Conservation (phyloP, 1,140 invertebrate species). For the Archivesica marissinica region DNA sequence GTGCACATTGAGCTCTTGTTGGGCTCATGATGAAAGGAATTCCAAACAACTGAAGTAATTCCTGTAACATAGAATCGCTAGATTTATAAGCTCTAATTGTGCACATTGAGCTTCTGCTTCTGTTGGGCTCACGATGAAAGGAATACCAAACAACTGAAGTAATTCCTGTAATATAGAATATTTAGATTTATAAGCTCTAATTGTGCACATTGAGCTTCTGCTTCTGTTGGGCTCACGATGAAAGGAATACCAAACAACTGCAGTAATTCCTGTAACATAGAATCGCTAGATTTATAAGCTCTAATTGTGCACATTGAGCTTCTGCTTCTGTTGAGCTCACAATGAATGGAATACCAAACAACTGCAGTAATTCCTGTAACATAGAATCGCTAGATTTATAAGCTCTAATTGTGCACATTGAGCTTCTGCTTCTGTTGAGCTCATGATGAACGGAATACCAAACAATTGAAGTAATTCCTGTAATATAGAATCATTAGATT, state of each 20-base stretch:
- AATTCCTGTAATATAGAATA: too few species aligned
- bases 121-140: too few species aligned
- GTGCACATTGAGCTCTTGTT: too few species aligned
- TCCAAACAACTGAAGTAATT: too few species aligned
- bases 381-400: neutral
- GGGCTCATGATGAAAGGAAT: too few species aligned
- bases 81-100: too few species aligned
- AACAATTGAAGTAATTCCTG: conserved; percentile 94
- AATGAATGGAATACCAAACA: conserved; percentile 82
- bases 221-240: conserved; percentile 97
- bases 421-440: conserved; percentile 99
- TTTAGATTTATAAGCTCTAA: conserved; percentile 79
- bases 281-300: conserved; percentile 64
- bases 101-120: too few species aligned
- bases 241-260: conserved; percentile 97
- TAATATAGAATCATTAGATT: neutral
- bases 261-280: conserved; percentile 91
- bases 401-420: too few species aligned
- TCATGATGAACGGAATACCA: conserved; percentile 96
- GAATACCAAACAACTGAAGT: neutral
- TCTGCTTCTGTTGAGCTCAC: conserved; percentile 98
- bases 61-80: too few species aligned
- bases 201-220: conserved; percentile 98
- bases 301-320: conserved; percentile 94
- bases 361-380: neutral